phyloP scores from a whole-genome alignment of 2,113 vertebrate genomes.

The Seriola aureovittata region DNA sequence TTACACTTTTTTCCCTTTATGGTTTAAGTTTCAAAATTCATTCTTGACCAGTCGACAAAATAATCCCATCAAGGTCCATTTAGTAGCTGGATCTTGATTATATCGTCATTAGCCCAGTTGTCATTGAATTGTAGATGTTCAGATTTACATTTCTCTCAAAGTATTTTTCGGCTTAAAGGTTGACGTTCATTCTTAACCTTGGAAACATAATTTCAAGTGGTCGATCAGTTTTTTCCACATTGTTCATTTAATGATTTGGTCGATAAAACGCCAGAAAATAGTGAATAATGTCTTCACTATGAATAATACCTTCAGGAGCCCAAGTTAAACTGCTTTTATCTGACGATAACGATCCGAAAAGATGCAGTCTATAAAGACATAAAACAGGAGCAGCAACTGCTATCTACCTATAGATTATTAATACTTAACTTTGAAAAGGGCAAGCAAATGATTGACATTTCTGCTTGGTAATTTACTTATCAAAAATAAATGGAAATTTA shows the following conservation, averaged over 20 bases:
- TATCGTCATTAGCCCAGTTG: background rate
- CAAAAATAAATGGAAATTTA: background rate
- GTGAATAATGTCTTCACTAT: background rate
- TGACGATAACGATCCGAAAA: background rate
- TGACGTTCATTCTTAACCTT: background rate
- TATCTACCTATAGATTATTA: no score
- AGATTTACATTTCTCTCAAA: background rate
- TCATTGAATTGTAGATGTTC: background rate
- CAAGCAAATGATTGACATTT: background rate
- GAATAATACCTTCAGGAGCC: background rate
- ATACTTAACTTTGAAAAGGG: no score
- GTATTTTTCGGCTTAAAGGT: background rate
- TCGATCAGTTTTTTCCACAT: background rate
- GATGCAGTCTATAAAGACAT: no score
- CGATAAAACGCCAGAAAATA: background rate
- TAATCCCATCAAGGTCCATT: background rate
- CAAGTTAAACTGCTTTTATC: background rate
- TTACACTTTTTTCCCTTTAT: background rate
- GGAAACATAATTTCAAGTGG: background rate
- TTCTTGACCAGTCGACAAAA: background rate
- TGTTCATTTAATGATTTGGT: background rate
- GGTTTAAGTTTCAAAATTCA: background rate
- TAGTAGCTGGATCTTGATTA: background rate
- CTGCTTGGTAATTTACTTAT: background rate
- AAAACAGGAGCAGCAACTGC: no score